Evolutionary conservation across 2,113 vertebrate genomes (phyloP).

Genomic region (Pachycephala philippinensis): DNA sequence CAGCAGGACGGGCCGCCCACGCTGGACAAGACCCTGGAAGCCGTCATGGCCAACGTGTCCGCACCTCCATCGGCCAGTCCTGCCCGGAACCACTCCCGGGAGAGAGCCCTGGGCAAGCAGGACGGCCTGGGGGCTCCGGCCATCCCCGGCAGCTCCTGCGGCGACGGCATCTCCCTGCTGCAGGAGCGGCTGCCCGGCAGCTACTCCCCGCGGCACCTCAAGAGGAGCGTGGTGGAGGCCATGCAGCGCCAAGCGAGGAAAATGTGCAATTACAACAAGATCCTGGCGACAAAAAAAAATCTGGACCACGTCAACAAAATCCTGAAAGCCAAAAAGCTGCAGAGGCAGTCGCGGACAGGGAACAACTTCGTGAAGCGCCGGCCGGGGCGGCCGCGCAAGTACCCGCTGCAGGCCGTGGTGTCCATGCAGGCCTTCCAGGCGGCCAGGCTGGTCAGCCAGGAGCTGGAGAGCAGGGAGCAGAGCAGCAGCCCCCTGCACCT

Average conservation of each 20-base stretch:
- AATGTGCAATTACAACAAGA: slow-evolving; percentile 82
- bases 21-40: slow-evolving; percentile 69
- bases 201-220: slow-evolving; percentile 68
- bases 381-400: slow-evolving; percentile 90
- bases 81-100: slow-evolving; percentile 57
- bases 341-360: slow-evolving; percentile 76
- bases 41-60: slow-evolving; percentile 47
- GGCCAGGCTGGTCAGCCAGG: slow-evolving; percentile 40
- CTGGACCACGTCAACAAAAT: slow-evolving; percentile 83
- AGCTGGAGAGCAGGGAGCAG: slow-evolving; percentile 31
- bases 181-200: slow-evolving; percentile 35
- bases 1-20: slow-evolving; percentile 64
- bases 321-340: slow-evolving; percentile 81
- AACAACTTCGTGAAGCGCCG: slow-evolving; percentile 86
- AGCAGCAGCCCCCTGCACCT: slow-evolving; percentile 50
- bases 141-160: background rate
- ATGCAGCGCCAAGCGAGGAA: slow-evolving; percentile 79
- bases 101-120: slow-evolving; percentile 62
- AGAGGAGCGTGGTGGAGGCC: slow-evolving; percentile 78
- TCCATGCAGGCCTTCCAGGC: slow-evolving; percentile 71
- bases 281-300: slow-evolving; percentile 83
- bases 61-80: slow-evolving; percentile 58
- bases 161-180: slow-evolving; percentile 31
- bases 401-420: slow-evolving; percentile 73
- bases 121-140: slow-evolving; percentile 38